Base-by-base conservation (phyloP, 2,113 vertebrate genomes). In the Saimiri boliviensis region DNA sequence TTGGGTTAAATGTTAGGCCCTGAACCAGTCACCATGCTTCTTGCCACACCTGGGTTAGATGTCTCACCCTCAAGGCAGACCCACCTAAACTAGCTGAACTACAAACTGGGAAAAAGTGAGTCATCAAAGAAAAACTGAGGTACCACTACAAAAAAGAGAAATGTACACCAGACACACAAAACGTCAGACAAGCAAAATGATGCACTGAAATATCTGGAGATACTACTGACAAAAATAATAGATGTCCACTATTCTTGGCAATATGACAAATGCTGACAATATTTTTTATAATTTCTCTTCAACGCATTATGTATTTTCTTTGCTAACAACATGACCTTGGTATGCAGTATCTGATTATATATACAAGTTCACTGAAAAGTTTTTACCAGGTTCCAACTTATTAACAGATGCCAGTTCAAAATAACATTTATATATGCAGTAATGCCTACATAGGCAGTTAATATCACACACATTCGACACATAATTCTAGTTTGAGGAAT, bases 341-440 rank as follows among this genome's bases (percentile, higher is more conserved):
- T 83, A 89, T 77, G 35, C 89, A 45, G 12, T 13, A 90, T 58
- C 25, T 90, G 20, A 87, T 37, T 47, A 90, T n/a, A 84, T 4
- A 89, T 11, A 66, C 32, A 25, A 3, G 5, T 52, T 80, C 68
- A 93, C 16, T 20, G 25, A 73, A 84, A 93, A 47, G 13, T 60
- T 90, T 76, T 92, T n/a, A 94, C 8, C 86, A 86, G 45, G 87
- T 17, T 92, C 37, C 63, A 63, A 79, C 19, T 80, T 91, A 76
- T 52, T 54, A n/a, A n/a, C 47, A 79, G 8, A 77, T 27, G 17
- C 6, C 42, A 76, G 19, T 84, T 79, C 71, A 94, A 93, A 94
- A 80, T 81, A 87, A 63, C 20, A 92, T 23, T 88, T 91, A 88
- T 10, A 45, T n/a, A 91, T 21, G 4, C 6, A 86, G 74, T 35